Evolutionary conservation across 2,113 vertebrate genomes (phyloP).

Genomic region (Corythornis madagascariensis): DNA sequence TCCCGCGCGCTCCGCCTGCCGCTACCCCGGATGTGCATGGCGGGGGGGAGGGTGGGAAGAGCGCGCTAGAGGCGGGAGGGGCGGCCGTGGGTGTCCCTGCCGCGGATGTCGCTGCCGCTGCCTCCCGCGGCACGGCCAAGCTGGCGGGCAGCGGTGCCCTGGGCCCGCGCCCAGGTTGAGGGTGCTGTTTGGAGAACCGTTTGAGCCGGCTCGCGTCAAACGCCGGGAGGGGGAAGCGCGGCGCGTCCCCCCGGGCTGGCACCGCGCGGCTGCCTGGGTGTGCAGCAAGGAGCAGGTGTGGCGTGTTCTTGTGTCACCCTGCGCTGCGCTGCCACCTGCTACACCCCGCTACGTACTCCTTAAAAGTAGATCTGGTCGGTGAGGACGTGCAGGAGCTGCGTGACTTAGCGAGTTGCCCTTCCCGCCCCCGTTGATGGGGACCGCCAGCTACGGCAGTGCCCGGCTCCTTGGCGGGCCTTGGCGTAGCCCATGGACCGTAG

Average conservation of each 20-base stretch:
- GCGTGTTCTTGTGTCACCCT: background rate
- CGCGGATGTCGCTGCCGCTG: no score
- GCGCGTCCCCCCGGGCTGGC: background rate
- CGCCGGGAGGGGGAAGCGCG: background rate
- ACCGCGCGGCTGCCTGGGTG: background rate
- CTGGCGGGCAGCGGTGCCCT: background rate
- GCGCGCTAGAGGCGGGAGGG: background rate
- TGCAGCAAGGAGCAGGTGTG: background rate
- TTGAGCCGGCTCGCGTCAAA: background rate
- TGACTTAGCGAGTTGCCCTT: rapidly evolving
- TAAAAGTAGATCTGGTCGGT: rapidly evolving
- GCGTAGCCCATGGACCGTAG: rapidly evolving
- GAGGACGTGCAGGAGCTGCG: rapidly evolving
- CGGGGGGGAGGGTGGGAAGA: background rate
- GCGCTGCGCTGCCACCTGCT: background rate
- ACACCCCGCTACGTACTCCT: rapidly evolving
- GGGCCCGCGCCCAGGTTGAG: background rate
- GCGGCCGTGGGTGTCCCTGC: no score
- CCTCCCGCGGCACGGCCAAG: rapidly evolving
- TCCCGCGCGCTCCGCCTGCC: background rate
- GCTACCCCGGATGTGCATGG: conserved; percentile 37
- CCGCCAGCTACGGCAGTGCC: rapidly evolving
- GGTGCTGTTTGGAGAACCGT: background rate
- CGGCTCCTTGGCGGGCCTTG: background rate
- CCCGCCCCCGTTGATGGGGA: rapidly evolving